Evolutionary conservation across 2,797 vertebrate species (phyloP).

Genomic region (Sebastes flavidus): DNA sequence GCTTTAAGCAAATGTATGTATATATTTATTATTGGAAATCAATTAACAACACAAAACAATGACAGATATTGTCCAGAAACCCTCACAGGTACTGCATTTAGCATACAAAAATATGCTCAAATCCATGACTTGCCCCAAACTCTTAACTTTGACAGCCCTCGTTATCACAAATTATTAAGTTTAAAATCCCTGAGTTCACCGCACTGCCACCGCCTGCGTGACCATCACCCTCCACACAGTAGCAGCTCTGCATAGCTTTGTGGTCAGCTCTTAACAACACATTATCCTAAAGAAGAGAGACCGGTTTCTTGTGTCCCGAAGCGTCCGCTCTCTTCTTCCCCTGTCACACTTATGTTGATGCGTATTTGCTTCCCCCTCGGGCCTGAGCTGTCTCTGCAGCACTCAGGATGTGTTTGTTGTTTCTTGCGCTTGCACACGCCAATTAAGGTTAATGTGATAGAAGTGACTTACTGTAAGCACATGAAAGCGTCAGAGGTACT

Average conservation of each 20-base stretch:
- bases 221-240: neutral
- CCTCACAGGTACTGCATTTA: too few species aligned
- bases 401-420: conserved; percentile 60
- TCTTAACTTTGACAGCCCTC: too few species aligned
- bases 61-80: too few species aligned
- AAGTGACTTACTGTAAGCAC: conserved; percentile 53
- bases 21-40: too few species aligned
- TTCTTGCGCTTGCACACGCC: conserved; percentile 30
- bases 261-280: conserved; percentile 7
- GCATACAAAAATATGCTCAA: too few species aligned
- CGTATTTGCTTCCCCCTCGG: conserved; percentile 6
- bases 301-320: conserved; percentile 12
- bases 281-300: conserved; percentile 11
- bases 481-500: conserved; percentile 52
- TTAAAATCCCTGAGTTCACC: neutral
- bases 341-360: conserved; percentile 21
- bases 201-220: neutral
- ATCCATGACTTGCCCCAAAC: too few species aligned
- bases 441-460: conserved; percentile 69
- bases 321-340: neutral
- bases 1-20: too few species aligned
- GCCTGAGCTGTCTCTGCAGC: conserved; percentile 47
- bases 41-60: too few species aligned
- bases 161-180: neutral
- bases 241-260: conserved; percentile 24